phyloP scores from a whole-genome alignment of 1,140 invertebrate genomes.

The Orchestia grillus region DNA sequence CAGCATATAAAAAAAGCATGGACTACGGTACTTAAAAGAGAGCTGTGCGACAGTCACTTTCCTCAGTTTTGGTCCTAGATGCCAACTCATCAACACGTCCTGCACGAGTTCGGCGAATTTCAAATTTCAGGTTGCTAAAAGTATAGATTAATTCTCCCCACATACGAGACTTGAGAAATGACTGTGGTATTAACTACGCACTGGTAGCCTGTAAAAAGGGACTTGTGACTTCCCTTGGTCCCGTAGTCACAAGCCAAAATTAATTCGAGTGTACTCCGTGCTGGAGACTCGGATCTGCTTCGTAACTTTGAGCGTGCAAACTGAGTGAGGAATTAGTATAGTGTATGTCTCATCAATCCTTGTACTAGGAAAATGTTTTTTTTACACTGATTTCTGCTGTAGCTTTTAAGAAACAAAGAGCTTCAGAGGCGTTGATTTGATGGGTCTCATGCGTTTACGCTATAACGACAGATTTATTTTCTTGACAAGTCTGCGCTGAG shows the following conservation, averaged over 20 bases:
- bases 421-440: not conserved
- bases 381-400: not conserved
- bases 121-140: not conserved
- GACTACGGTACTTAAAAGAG: no score
- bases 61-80: not conserved
- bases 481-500: no score
- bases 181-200: not conserved
- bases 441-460: no score
- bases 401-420: not conserved
- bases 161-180: not conserved
- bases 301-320: not conserved
- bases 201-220: slow-evolving; percentile 43
- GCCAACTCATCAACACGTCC: no score
- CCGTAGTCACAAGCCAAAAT: not conserved
- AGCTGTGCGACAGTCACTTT: no score
- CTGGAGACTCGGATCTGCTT: not conserved
- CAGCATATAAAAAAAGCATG: not conserved
- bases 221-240: slow-evolving; percentile 41
- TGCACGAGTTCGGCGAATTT: not conserved
- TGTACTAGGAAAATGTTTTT: not conserved
- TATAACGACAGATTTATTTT: no score
- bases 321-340: no score
- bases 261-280: not conserved
- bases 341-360: no score
- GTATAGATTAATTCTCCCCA: not conserved